A percentile compares a stretch with the other conserved stretches of the same genome.
phyloP scores from a whole-genome alignment of 2,888 invertebrate species.

The Dryomyza anilis region DNA sequence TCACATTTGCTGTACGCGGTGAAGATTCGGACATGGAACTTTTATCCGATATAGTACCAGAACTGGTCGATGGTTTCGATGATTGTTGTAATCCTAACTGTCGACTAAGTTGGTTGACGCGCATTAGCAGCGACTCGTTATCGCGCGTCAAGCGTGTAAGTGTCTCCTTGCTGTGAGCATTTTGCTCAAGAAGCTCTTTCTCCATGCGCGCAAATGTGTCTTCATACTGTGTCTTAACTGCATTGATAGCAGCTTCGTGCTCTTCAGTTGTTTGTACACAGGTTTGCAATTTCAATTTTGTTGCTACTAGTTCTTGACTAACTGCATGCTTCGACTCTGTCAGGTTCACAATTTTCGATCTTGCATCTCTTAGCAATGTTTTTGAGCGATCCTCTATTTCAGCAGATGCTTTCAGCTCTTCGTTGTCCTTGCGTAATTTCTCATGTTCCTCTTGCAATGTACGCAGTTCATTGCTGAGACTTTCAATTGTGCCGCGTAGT shows the following conservation, averaged over 20 bases:
- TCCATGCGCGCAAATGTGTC: slow-evolving; percentile 72
- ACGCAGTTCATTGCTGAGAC: slow-evolving; percentile 61
- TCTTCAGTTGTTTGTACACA: slow-evolving; percentile 66
- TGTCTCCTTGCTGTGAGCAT: slow-evolving; percentile 66
- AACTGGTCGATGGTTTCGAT: slow-evolving; percentile 72
- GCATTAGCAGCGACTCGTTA: slow-evolving; percentile 74
- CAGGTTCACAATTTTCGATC: slow-evolving; percentile 73
- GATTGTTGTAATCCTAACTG: slow-evolving; percentile 69
- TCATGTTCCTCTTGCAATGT: slow-evolving; percentile 64
- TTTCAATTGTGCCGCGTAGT: slow-evolving; percentile 55
- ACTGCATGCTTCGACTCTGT: slow-evolving; percentile 72
- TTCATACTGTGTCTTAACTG: slow-evolving; percentile 74
- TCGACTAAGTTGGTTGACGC: slow-evolving; percentile 71
- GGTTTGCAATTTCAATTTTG: slow-evolving; percentile 63
- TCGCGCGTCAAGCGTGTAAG: slow-evolving; percentile 64
- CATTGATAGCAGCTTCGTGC: slow-evolving; percentile 66
- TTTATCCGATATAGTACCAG: slow-evolving; percentile 65
- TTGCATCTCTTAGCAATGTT: slow-evolving; percentile 74
- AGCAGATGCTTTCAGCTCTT: slow-evolving; percentile 70
- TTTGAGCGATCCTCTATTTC: slow-evolving; percentile 73
- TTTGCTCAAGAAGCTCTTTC: slow-evolving; percentile 73
- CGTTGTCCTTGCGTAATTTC: slow-evolving; percentile 68
- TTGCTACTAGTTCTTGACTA: slow-evolving; percentile 66
- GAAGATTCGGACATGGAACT: slow-evolving; percentile 64
- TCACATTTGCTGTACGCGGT: slow-evolving; percentile 87